These are phyloP conservation scores for Oenanthe melanoleuca DNA, from an alignment of 2,113 vertebrate genomes.

Conservation along the genomic window DNA sequence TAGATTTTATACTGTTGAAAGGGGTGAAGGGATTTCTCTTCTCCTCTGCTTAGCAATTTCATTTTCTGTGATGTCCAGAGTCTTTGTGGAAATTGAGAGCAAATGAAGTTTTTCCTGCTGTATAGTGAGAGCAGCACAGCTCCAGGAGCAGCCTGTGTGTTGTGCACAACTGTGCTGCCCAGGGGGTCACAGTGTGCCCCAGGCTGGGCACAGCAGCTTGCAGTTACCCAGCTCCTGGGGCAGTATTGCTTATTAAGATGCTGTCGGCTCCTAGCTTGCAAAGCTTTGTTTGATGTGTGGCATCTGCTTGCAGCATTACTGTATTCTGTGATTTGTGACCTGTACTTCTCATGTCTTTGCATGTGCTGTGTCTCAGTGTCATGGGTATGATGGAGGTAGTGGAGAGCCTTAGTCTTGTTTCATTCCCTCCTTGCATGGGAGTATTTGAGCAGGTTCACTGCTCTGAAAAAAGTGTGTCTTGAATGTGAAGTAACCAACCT, in stretches of 20 bases:
- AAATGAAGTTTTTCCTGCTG: conserved; percentile 3
- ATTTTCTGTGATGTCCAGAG: conserved; percentile 13
- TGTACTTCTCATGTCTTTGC: conserved; percentile 47
- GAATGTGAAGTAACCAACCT: not conserved
- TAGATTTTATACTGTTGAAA: not conserved
- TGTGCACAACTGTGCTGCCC: not conserved
- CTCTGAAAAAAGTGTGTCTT: not conserved
- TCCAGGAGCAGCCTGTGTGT: not conserved
- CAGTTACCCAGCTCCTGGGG: not conserved
- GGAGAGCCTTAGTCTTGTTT: not conserved
- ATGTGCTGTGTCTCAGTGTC: conserved; percentile 44
- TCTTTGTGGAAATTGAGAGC: conserved; percentile 13
- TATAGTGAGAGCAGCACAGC: conserved; percentile 10
- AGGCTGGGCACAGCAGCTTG: not conserved
- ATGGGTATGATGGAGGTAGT: not conserved
- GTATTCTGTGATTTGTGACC: conserved; percentile 54
- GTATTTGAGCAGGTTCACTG: not conserved
- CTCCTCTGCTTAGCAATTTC: not conserved
- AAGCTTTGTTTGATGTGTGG: conserved; percentile 55
- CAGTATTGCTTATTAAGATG: not conserved
- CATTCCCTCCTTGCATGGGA: not conserved
- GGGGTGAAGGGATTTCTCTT: conserved; percentile 10
- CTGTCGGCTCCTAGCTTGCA: not conserved
- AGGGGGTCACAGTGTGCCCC: not conserved
- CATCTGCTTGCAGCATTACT: conserved; percentile 61